Percentiles rank a stretch among this genome's conserved stretches.
These are phyloP conservation scores for Australoheros facetus DNA, from an alignment of 2,797 vertebrate species.

Conservation along the genomic window DNA sequence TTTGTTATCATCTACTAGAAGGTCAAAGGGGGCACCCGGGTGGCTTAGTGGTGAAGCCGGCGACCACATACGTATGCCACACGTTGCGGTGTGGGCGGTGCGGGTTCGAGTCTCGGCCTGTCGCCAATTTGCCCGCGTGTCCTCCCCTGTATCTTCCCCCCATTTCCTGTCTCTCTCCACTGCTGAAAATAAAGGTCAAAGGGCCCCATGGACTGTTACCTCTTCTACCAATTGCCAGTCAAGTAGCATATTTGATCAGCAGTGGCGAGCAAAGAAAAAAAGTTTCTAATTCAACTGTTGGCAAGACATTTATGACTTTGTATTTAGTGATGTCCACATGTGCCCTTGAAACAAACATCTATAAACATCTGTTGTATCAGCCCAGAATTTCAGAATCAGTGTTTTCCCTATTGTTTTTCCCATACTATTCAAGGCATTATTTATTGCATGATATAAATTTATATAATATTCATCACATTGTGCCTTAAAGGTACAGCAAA, in stretches of 20 bases:
- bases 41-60: too few relatives aligned
- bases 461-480: background rate
- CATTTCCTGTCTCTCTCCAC: too few relatives aligned
- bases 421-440: background rate
- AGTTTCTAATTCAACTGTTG: background rate
- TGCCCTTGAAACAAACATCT: background rate
- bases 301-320: background rate
- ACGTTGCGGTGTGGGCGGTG: too few relatives aligned
- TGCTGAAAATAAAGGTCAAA: background rate
- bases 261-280: too few relatives aligned
- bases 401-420: background rate
- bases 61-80: too few relatives aligned
- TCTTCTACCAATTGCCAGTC: background rate
- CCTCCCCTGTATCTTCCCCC: too few relatives aligned
- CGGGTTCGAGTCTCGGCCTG: too few relatives aligned
- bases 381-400: background rate
- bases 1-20: background rate
- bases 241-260: background rate
- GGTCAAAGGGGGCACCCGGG: background rate
- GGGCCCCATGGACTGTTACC: background rate
- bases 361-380: background rate
- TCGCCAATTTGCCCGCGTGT: too few relatives aligned
- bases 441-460: background rate
- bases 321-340: background rate
- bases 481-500: background rate